A percentile compares a stretch with the other conserved stretches of the same genome.
phyloP scores from a whole-genome alignment of 2,888 invertebrate species.

The Marasmarcha lunaedactyla region DNA sequence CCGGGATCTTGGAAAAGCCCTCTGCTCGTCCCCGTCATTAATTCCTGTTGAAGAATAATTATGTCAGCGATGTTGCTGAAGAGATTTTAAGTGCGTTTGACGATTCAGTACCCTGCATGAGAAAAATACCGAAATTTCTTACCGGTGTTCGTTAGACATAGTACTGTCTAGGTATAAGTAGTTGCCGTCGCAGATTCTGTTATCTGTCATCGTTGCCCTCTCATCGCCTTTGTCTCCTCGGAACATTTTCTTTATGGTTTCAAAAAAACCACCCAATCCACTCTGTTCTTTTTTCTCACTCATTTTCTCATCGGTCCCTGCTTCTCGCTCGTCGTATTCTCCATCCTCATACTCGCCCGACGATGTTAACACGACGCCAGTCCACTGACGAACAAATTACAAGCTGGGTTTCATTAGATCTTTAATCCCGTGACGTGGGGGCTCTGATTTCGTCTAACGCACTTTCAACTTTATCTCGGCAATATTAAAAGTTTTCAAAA shows the following conservation, averaged over 20 bases:
- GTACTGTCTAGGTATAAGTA: too few species aligned
- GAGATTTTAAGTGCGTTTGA: conserved; percentile 11
- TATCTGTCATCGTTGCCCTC: neutral
- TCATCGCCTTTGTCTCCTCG: neutral
- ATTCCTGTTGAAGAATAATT: conserved; percentile 49
- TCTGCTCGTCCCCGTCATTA: conserved; percentile 26
- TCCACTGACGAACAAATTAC: conserved; percentile 63
- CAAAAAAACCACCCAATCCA: neutral
- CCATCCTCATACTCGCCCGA: too few species aligned
- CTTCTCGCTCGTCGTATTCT: too few species aligned
- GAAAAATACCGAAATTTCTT: conserved; percentile 1
- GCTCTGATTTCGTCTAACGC: conserved; percentile 66
- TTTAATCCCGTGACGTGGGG: conserved; percentile 35
- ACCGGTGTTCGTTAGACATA: neutral
- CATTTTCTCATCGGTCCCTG: too few species aligned
- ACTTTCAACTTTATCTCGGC: conserved; percentile 25
- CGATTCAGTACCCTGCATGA: conserved; percentile 8
- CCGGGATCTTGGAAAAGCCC: conserved; percentile 22
- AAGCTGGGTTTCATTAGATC: conserved; percentile 61
- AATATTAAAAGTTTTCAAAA: too few species aligned
- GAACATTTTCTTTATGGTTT: neutral
- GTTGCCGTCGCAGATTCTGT: neutral
- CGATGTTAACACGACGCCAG: conserved; percentile 23
- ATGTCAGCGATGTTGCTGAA: conserved; percentile 15
- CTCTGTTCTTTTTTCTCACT: too few species aligned